Base-by-base conservation (phyloP, 2,113 vertebrate species). In the Elaphurus davidianus region DNA sequence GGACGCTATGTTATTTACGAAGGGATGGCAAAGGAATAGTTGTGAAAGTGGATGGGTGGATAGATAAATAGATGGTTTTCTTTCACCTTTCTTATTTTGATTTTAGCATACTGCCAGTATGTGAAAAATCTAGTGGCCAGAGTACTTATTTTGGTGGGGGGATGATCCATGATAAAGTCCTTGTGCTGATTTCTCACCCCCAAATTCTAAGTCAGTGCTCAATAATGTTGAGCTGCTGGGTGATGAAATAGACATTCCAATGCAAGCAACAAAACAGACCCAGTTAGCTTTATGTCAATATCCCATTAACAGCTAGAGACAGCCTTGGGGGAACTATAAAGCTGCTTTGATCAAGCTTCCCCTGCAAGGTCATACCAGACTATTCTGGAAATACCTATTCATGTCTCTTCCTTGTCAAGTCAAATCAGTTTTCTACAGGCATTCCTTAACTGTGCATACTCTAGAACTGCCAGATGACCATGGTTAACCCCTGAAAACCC, bases 351-450 rank as follows among this genome's bases (percentile, higher is more conserved):
- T 91, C 50, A 95, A 64, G 25, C 43, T 79, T 67, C 15, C 50
- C 60, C 36, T 74, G 50, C 21, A 95, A 71, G 90, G 23, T 15
- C 62, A 78, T 1, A 3, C 28, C 62, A 78, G 71, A 45, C 54
- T 45, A 88, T 52, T 55, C 62, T 89, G 23, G 95, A 97, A 93
- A 79, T 88, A 92, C 36, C 33, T 90, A 93, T 82, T 92, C 52
- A 19, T 79, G 27, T 57, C 36, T 95, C 43, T 93, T 93, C 62
- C 33, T 43, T 92, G 33, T 57, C 89, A 84, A 94, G 33, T 78
- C n/a, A 98, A 67, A 84, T 83, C 40, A 21, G 36, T 84, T 97
- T 95, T 81, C 79, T 76, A 79, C 78, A 21, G 57, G 6, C 28
- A 45, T 45, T 87, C 16, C 19, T 91, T 50, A 83, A 59, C 16